phyloP scores from a whole-genome alignment of 2,888 invertebrate species.

The Andrena trimmerana region DNA sequence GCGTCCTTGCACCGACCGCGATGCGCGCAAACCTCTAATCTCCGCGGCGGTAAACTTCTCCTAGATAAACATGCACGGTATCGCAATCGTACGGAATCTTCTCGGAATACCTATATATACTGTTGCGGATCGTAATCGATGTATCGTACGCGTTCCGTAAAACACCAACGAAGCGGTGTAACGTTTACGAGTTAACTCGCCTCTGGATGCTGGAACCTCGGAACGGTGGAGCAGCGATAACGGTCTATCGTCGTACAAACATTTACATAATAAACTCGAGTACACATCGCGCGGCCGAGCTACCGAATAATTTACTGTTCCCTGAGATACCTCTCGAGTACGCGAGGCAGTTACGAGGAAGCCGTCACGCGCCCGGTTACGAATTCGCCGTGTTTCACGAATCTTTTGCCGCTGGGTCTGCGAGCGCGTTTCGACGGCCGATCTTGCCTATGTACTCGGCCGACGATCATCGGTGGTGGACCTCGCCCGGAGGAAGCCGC shows the following conservation, averaged over 20 bases:
- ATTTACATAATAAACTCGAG: slow-evolving; percentile 82
- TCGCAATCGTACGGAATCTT: not conserved
- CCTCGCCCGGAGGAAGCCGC: not conserved
- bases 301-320: slow-evolving; percentile 80
- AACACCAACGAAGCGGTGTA: slow-evolving; percentile 15
- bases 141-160: not conserved
- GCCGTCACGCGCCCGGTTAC: slow-evolving; percentile 37
- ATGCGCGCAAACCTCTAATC: too few relatives aligned
- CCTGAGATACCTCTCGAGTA: slow-evolving; percentile 61
- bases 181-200: slow-evolving; percentile 45
- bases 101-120: not conserved
- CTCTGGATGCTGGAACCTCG: slow-evolving; percentile 69
- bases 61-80: too few relatives aligned
- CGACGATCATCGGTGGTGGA: not conserved
- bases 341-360: slow-evolving; percentile 39
- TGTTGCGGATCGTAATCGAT: not conserved
- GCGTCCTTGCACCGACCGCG: not conserved
- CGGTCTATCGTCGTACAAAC: slow-evolving; percentile 79
- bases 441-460: not conserved
- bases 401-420: not conserved
- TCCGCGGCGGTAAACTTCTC: not conserved
- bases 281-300: slow-evolving; percentile 70
- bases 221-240: slow-evolving; percentile 71
- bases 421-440: not conserved
- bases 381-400: slow-evolving; percentile 21